phyloP scores from a whole-genome alignment of 1,140 invertebrate genomes.

The Rhagoletis pomonella region DNA sequence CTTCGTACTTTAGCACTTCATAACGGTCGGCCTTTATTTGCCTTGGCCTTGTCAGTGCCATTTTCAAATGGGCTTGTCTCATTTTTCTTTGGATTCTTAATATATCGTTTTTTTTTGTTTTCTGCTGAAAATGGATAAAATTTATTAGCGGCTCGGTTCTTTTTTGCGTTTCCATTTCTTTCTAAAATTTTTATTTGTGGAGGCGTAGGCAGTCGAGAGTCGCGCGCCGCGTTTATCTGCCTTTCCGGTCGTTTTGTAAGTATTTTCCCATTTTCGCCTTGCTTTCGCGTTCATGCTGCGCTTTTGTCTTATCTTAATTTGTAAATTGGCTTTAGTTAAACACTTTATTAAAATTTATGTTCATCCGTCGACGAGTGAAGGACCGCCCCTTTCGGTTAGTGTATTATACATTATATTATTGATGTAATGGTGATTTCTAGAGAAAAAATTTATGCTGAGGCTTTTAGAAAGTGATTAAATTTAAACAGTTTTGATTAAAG shows the following conservation, averaged over 20 bases:
- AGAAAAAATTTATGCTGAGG: not conserved
- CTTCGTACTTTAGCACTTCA: not conserved
- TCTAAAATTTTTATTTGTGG: not conserved
- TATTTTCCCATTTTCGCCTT: not conserved
- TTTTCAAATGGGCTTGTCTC: not conserved
- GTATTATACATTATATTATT: not conserved
- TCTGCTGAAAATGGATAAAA: not conserved
- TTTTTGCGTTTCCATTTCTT: not conserved
- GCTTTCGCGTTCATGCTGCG: not conserved
- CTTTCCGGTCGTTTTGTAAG: not conserved
- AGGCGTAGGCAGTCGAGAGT: not conserved
- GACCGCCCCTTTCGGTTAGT: not conserved
- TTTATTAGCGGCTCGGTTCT: not conserved
- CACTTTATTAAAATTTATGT: slow-evolving; percentile 45
- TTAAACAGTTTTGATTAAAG: too few relatives aligned
- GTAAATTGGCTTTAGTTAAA: slow-evolving; percentile 19
- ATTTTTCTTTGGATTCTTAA: not conserved
- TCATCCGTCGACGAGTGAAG: not conserved
- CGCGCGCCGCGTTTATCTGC: not conserved
- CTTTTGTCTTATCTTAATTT: slow-evolving; percentile 22
- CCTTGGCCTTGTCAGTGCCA: not conserved
- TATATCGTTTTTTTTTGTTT: not conserved
- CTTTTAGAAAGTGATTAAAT: too few relatives aligned
- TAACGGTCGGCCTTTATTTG: not conserved
- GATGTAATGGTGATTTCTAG: not conserved